Percentiles rank a stretch among this genome's conserved stretches.
phyloP scores from a whole-genome alignment of 2,113 vertebrate genomes.

The Dipodomys ordii region DNA sequence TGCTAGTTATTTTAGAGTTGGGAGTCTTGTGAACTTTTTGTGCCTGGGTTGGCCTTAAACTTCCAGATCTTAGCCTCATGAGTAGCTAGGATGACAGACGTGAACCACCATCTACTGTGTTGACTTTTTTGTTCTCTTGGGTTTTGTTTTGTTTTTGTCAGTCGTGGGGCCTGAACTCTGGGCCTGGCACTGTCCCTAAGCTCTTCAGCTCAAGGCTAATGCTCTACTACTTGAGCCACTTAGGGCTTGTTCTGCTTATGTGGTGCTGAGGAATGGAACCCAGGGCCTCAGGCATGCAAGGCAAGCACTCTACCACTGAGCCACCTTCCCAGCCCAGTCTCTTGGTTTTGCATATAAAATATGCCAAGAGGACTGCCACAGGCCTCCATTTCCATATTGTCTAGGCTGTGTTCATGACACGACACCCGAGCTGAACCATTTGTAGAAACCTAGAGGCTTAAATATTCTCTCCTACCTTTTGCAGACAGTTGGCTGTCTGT shows the following conservation, averaged over 20 bases:
- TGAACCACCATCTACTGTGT: neutral
- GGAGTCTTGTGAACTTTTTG: neutral
- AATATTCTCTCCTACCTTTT: neutral
- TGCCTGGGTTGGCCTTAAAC: too few species aligned
- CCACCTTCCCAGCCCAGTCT: too few species aligned
- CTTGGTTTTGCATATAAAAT: neutral
- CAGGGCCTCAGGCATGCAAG: too few species aligned
- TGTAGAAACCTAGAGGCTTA: neutral
- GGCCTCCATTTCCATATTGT: accelerated
- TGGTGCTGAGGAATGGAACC: too few species aligned
- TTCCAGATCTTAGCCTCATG: neutral
- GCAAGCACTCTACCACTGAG: too few species aligned
- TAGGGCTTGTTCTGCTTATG: too few species aligned
- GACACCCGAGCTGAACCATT: too few species aligned
- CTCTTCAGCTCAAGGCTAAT: too few species aligned
- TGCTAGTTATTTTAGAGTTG: neutral
- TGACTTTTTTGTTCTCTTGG: neutral
- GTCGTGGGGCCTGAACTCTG: too few species aligned
- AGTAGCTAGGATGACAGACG: neutral
- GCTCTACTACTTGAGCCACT: too few species aligned
- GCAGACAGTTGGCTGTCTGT: neutral
- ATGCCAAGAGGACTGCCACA: neutral
- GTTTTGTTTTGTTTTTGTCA: neutral
- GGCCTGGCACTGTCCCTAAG: too few species aligned
- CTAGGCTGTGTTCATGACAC: neutral